Conservation (phyloP, 2,888 invertebrate genomes). For the Lucinisca nassula region DNA sequence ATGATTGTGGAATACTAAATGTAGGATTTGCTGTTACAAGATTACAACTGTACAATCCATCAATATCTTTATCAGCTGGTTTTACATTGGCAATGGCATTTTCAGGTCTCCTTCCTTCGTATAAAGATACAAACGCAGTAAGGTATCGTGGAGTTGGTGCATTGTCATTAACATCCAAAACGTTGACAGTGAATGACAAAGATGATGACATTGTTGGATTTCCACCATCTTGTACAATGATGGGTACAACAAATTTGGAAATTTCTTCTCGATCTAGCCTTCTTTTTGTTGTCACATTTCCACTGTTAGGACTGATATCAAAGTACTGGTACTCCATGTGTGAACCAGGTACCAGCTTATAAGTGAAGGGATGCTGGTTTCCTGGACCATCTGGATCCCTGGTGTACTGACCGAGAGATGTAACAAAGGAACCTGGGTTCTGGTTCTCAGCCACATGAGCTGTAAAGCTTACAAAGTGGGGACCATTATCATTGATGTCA, state of each 20-base stretch:
- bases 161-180: constrained; percentile 96
- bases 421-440: constrained; percentile 70
- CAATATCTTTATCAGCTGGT: constrained; percentile 97
- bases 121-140: constrained; percentile 92
- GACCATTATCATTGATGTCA: constrained; percentile 98
- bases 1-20: constrained; percentile 91
- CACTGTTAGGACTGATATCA: constrained; percentile 93
- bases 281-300: constrained; percentile 93
- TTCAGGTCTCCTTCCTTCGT: constrained; percentile 89
- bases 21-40: constrained; percentile 86
- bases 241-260: constrained; percentile 92
- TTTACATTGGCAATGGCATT: constrained; percentile 97
- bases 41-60: constrained; percentile 96
- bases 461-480: constrained; percentile 90
- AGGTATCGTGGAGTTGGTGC: constrained; percentile 95
- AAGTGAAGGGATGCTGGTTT: constrained; percentile 96
- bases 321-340: constrained; percentile 91
- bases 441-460: constrained; percentile 80
- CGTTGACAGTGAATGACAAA: constrained; percentile 91
- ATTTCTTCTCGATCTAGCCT: constrained; percentile 95
- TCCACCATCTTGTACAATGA: constrained; percentile 94
- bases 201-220: constrained; percentile 94
- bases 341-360: constrained; percentile 92
- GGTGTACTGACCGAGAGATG: constrained; percentile 78
- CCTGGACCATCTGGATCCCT: constrained; percentile 95